phyloP scores from a whole-genome alignment of 1,140 invertebrate species.

The Brachionus rotundiformis region DNA sequence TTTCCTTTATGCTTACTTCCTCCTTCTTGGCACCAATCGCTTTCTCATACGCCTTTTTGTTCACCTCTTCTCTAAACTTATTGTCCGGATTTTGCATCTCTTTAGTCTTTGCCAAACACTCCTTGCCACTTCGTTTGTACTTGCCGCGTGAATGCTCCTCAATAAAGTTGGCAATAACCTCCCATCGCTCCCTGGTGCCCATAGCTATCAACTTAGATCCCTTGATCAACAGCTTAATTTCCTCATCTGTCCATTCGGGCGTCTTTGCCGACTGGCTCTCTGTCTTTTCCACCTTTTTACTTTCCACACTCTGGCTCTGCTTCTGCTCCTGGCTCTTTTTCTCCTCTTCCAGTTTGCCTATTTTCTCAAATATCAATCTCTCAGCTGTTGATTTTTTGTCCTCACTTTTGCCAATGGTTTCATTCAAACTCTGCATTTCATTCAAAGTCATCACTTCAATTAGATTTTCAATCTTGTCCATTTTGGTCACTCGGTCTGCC shows the following conservation, averaged over 20 bases:
- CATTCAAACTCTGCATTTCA: constrained; percentile 74
- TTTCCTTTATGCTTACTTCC: constrained; percentile 14
- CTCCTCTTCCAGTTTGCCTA: constrained; percentile 60
- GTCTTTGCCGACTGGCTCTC: neutral
- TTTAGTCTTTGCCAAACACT: constrained; percentile 91
- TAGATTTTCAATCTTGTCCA: constrained; percentile 85
- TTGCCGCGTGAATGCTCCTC: constrained; percentile 75
- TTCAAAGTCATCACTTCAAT: constrained; percentile 74
- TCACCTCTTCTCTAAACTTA: constrained; percentile 18
- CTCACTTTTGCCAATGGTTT: constrained; percentile 68
- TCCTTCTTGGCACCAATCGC: neutral
- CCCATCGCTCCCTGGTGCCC: constrained; percentile 76
- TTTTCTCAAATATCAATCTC: constrained; percentile 53
- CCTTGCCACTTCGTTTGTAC: constrained; percentile 73
- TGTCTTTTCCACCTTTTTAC: constrained; percentile 5
- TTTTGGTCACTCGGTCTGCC: constrained; percentile 75
- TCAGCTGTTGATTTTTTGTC: constrained; percentile 66
- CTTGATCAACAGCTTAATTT: constrained; percentile 86
- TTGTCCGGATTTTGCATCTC: constrained; percentile 74
- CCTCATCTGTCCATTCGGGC: constrained; percentile 75
- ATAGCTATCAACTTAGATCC: constrained; percentile 93
- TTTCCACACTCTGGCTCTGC: neutral
- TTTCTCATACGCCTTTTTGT: constrained; percentile 50
- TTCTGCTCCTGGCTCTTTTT: constrained; percentile 52
- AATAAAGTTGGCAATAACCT: constrained; percentile 90